Percentiles rank a stretch among this genome's conserved stretches.
These are phyloP conservation scores for Hemibagrus guttatus DNA, from an alignment of 2,797 vertebrate genomes.

Conservation along the genomic window DNA sequence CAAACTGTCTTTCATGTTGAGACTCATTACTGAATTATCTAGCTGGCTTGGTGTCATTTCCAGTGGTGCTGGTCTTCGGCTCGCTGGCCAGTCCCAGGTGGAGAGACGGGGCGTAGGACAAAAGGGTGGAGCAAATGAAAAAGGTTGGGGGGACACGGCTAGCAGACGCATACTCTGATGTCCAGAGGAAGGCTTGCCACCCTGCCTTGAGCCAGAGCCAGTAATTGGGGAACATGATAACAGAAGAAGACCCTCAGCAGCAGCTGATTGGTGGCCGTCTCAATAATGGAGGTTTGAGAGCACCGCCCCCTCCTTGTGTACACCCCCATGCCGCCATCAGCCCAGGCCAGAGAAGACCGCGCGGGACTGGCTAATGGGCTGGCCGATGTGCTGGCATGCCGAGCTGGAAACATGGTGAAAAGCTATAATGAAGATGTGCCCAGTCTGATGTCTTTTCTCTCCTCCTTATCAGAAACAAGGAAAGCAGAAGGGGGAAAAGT, in stretches of 20 bases:
- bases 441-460: constrained; percentile 50
- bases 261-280: constrained; percentile 49
- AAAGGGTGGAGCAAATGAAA: constrained; percentile 56
- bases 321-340: constrained; percentile 54
- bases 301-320: constrained; percentile 38
- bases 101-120: constrained; percentile 62
- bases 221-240: constrained; percentile 57
- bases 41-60: constrained; percentile 65
- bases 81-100: constrained; percentile 69
- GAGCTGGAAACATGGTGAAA: constrained; percentile 66
- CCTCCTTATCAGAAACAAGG: constrained; percentile 50
- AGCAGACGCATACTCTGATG: constrained; percentile 47
- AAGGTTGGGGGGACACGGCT: constrained; percentile 50
- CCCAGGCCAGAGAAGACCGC: constrained; percentile 49
- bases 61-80: constrained; percentile 72
- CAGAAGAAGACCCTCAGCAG: constrained; percentile 38
- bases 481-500: constrained; percentile 6
- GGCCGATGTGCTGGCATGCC: constrained; percentile 66
- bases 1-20: constrained; percentile 71
- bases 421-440: constrained; percentile 73
- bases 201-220: constrained; percentile 44
- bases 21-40: constrained; percentile 75
- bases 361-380: constrained; percentile 70
- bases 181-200: constrained; percentile 54
- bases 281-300: constrained; percentile 51